Conservation (phyloP, 1,140 invertebrate species). For the Drosophila saltans region DNA sequence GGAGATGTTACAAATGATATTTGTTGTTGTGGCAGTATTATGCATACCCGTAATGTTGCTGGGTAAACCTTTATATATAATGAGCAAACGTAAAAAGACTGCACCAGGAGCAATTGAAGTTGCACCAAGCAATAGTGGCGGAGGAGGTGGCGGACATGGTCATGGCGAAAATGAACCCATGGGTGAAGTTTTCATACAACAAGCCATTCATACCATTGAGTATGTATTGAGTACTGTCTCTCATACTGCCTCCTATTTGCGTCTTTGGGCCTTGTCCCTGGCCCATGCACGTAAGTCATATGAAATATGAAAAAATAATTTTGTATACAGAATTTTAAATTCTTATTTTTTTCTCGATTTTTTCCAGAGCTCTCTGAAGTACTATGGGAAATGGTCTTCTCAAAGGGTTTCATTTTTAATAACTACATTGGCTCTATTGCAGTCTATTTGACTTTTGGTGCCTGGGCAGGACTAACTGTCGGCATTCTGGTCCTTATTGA, state of each 20-base stretch:
- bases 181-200: constrained; percentile 95
- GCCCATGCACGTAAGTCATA: constrained; percentile 92
- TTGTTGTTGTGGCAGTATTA: constrained; percentile 89
- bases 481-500: constrained; percentile 98
- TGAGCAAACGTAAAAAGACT: constrained; percentile 27
- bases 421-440: constrained; percentile 69
- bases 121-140: background rate
- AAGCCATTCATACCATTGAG: constrained; percentile 98
- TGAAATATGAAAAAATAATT: background rate
- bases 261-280: constrained; percentile 97
- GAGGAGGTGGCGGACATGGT: constrained; percentile 40
- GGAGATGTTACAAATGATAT: constrained; percentile 87
- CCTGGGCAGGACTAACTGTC: constrained; percentile 94
- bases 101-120: constrained; percentile 20
- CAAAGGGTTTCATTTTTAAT: constrained; percentile 44
- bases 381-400: constrained; percentile 93
- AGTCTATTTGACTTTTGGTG: constrained; percentile 91
- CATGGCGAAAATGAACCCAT: constrained; percentile 88
- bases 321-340: background rate
- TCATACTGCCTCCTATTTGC: constrained; percentile 97
- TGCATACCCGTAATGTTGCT: constrained; percentile 97
- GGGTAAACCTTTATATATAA: constrained; percentile 92
- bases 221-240: constrained; percentile 97
- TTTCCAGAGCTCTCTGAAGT: constrained; percentile 93
- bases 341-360: constrained; percentile 4